Percentiles rank a stretch among this genome's conserved stretches.
These are phyloP conservation scores for Schizopygopsis malacanthus DNA, from an alignment of 2,797 vertebrate genomes.

Conservation along the genomic window DNA sequence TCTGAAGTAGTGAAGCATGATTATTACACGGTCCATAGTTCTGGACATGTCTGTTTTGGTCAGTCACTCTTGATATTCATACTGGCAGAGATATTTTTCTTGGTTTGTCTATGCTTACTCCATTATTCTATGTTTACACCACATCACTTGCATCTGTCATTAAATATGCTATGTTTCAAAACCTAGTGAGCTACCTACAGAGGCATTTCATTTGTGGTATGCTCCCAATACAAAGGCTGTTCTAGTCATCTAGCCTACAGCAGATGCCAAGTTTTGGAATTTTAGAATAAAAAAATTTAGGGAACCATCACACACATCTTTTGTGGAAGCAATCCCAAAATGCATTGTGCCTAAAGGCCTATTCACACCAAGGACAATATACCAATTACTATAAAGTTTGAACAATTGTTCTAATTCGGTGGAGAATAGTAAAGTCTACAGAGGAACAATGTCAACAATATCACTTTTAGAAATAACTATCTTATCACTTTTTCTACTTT, in stretches of 20 bases:
- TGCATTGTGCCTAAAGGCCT: neutral
- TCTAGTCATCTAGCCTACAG: neutral
- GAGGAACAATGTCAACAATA: neutral
- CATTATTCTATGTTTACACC: neutral
- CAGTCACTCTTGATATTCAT: neutral
- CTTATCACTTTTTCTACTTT: neutral
- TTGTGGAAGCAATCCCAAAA: neutral
- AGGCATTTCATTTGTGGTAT: neutral
- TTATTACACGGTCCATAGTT: neutral
- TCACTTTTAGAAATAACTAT: neutral
- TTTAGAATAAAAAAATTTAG: neutral
- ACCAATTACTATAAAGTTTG: neutral
- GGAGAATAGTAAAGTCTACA: neutral
- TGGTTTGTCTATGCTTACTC: neutral
- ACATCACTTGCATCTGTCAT: conserved; percentile 18
- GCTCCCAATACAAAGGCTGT: neutral
- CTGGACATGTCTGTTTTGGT: neutral
- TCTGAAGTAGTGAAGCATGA: neutral
- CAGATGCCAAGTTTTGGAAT: neutral
- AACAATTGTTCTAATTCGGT: neutral
- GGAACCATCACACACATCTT: neutral
- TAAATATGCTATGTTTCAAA: neutral
- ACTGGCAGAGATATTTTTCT: neutral
- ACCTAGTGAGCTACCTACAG: neutral
- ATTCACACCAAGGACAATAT: neutral